Percentiles rank a stretch among this genome's conserved stretches.
Evolutionary conservation across 2,113 vertebrate species (phyloP).

Genomic region (Platanista minor): DNA sequence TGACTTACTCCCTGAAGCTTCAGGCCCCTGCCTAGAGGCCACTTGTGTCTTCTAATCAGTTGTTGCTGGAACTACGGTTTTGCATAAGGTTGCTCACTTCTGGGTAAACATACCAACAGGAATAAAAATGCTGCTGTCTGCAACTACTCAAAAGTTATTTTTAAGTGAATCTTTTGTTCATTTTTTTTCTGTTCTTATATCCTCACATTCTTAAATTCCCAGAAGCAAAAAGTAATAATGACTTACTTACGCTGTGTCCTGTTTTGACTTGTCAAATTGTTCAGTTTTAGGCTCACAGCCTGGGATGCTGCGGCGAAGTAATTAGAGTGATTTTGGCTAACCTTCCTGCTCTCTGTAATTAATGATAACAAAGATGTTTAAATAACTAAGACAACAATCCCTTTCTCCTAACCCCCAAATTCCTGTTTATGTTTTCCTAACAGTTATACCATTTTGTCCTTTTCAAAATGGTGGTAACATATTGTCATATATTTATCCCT

Average conservation of each 20-base stretch:
- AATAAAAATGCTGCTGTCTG: neutral
- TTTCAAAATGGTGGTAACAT: neutral
- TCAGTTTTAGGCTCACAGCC: neutral
- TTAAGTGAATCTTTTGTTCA: neutral
- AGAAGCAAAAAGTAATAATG: neutral
- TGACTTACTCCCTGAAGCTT: neutral
- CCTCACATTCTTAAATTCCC: neutral
- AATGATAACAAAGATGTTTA: neutral
- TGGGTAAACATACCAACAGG: neutral
- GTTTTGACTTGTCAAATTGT: neutral
- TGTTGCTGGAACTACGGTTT: neutral
- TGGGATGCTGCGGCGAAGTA: neutral
- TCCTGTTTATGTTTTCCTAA: neutral
- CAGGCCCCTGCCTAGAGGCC: neutral
- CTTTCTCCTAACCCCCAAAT: neutral
- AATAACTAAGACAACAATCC: neutral
- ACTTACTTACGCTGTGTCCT: neutral
- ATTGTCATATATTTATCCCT: neutral
- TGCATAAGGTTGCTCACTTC: neutral
- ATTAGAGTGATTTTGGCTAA: neutral
- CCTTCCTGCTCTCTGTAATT: neutral
- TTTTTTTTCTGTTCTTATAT: neutral
- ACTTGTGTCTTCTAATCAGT: neutral
- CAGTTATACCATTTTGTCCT: neutral
- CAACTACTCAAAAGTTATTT: neutral